A percentile compares a stretch with the other conserved stretches of the same genome.
These are phyloP conservation scores for Phylloscopus whistleri DNA, from an alignment of 2,113 vertebrate species.

Conservation along the genomic window DNA sequence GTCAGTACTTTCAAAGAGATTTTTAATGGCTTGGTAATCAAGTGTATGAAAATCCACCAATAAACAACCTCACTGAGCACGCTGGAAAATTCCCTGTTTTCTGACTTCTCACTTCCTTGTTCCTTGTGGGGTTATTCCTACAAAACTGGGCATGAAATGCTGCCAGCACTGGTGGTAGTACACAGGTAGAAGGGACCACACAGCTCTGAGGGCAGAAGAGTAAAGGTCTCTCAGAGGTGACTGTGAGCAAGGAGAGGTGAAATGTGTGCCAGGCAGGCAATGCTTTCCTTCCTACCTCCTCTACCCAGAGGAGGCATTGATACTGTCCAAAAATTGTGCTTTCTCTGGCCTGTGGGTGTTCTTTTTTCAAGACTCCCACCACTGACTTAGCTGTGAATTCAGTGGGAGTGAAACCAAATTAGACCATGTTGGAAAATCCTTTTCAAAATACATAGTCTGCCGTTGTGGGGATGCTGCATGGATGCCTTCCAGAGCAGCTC, in stretches of 20 bases:
- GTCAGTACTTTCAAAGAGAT: neutral
- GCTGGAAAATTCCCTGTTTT: neutral
- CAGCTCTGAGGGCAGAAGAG: neutral
- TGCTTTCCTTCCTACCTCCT: neutral
- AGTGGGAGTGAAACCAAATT: conserved; percentile 24
- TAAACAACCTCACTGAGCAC: neutral
- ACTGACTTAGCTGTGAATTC: conserved; percentile 5
- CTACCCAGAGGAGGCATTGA: neutral
- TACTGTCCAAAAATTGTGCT: neutral
- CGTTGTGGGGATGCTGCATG: neutral
- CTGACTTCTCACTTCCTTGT: neutral
- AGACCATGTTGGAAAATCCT: neutral
- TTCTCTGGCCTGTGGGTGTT: neutral
- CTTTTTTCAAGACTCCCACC: neutral
- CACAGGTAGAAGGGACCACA: neutral
- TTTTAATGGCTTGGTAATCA: neutral
- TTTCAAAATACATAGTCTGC: neutral
- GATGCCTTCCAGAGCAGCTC: neutral
- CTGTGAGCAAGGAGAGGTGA: accelerated
- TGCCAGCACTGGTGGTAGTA: neutral
- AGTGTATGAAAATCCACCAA: neutral
- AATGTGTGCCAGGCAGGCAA: neutral
- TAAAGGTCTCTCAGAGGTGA: neutral
- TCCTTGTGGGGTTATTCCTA: neutral
- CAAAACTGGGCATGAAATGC: neutral